These are phyloP conservation scores for Caradrina clavipalpis DNA, from an alignment of 2,888 invertebrate genomes.

Conservation along the genomic window DNA sequence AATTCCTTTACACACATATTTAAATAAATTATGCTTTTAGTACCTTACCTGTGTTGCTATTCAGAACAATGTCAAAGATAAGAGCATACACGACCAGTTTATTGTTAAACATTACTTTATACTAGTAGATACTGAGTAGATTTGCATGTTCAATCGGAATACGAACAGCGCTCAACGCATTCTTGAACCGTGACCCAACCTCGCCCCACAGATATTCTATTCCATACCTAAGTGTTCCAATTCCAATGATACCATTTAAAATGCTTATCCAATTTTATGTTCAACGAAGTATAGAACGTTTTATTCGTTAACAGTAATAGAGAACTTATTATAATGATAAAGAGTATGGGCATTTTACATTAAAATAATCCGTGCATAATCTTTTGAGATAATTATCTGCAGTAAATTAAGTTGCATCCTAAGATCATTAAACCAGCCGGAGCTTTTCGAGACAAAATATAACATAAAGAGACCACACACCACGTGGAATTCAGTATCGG, in stretches of 20 bases:
- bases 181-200: constrained; percentile 26
- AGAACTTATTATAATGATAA: constrained; percentile 31
- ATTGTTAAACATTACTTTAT: constrained; percentile 33
- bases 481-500: constrained; percentile 56
- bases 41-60: constrained; percentile 17
- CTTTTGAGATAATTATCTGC: constrained; percentile 62
- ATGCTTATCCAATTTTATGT: constrained; percentile 9
- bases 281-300: constrained; percentile 1
- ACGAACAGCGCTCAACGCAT: constrained; percentile 30
- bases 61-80: constrained; percentile 38
- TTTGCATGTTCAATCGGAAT: constrained; percentile 27
- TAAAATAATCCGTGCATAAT: constrained; percentile 55
- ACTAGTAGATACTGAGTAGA: constrained; percentile 6
- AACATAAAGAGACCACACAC: constrained; percentile 69
- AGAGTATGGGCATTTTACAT: constrained; percentile 30
- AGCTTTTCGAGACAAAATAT: constrained; percentile 58
- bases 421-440: constrained; percentile 61
- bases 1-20: neutral
- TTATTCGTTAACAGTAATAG: constrained; percentile 14
- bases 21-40: constrained; percentile 38
- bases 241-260: constrained; percentile 26
- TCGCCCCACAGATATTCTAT: neutral
- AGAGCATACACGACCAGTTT: constrained; percentile 19
- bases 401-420: constrained; percentile 69
- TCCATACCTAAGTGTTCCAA: constrained; percentile 11